Base-by-base conservation (phyloP, 2,888 invertebrate genomes). In the Mongoloraphidia duomilia region DNA sequence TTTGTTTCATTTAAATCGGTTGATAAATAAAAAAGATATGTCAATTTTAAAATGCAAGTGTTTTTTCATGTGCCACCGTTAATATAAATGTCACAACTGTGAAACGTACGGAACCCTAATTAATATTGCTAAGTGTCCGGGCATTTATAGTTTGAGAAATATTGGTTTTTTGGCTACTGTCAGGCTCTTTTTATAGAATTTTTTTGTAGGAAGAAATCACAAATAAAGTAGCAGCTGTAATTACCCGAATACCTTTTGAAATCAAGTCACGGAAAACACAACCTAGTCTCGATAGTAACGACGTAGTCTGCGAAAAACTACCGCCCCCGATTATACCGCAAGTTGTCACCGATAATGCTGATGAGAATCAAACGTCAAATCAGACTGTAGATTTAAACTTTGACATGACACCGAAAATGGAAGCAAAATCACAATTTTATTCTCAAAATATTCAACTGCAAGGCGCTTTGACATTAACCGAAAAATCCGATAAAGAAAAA, bases 181-280 rank as follows among this genome's bases (percentile, higher is more conserved):
- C 2, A 1, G 8, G 26, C 3, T 1, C 2, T 42, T 42, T 44
- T 44, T 44, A 34, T 44, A 4, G 12, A 13, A 44, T 34, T 56
- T 55, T 63, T 54, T 67, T 66, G 54, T 71, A 85, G 77, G 79
- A 81, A 49, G 82, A 82, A 64, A 82, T 93, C 44, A 73, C 75
- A 34, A 74, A 76, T 47, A 82, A 84, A 67, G 83, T 92, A 10
- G 71, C 79, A 52, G 74, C 75, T 44, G 82, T 87, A 1, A 67
- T 90, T 40, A 74, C 76, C 33, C 76, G 81, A 55, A 86, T 85
- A 0, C 93, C 93, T 0, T 68, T 90, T 2, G 75, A 78, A 53
- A 73, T 84, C 52, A 73, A 77, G 56, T 76, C 78, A 2, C 73
- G 76, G 50, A 80, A 80, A 67, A 75, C 77, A 10, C 81, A 82